Base-by-base conservation (phyloP, 2,113 vertebrate genomes). In the Sorex araneus region DNA sequence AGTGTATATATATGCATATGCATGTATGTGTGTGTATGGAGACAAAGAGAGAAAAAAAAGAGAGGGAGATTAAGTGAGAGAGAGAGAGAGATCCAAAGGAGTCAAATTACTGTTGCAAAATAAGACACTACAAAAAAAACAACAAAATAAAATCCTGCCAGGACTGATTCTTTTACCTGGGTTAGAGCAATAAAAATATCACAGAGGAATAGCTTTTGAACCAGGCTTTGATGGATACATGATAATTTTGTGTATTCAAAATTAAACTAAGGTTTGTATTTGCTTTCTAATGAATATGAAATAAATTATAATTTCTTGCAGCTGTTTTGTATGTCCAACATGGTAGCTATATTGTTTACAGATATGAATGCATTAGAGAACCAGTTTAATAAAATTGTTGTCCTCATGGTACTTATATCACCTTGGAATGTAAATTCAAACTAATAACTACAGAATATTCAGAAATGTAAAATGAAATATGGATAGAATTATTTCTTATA, bases 181-280 rank as follows among this genome's bases (percentile, higher is more conserved):
- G 8, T 23, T 54, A 87, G 86, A 84, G 76, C 36, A 92, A 91
- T 91, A 75, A 47, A 73, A 83, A 43, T 21, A 66, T 74, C 28
- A 75, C 8, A 18, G 5, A 74, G n/a, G 25, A 78, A 50, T n/a
- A 54, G 30, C 25, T 79, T 93, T 78, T 81, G 69, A 91, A 23
- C 6, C 40, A 85, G 43, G 36, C 0, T 83, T 94, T 82, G 80
- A 79, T 5, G 8, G 30, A 34, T 89, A 91, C 57, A 12, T 8
- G 60, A 83, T 87, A 77, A 50, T 50, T 73, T 1, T 64, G 6
- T 10, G 54, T 47, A 90, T 71, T 36, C 23, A 83, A 84, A 89
- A 40, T 40, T 64, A 71, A 3, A 87, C 21, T 12, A 57, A 50
- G 40, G 1, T 28, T 87, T 92, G 75, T 83, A 71, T 28, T 30